Percentiles rank a stretch among this genome's conserved stretches.
phyloP scores from a whole-genome alignment of 2,888 invertebrate genomes.

The Hypselothyrea guttata region DNA sequence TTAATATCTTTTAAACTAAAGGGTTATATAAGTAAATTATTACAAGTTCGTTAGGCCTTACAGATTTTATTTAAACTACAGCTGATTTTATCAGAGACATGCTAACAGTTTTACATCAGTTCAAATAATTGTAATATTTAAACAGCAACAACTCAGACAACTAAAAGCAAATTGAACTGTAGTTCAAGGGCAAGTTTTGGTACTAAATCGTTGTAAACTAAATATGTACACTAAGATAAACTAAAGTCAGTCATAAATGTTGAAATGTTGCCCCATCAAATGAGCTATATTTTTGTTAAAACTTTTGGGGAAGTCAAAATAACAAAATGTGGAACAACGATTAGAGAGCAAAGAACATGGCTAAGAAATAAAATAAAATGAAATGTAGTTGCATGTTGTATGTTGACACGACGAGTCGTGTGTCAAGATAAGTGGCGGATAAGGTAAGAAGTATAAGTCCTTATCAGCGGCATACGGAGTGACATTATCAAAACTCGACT shows the following conservation, averaged over 20 bases:
- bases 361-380: conserved; percentile 23
- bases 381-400: conserved; percentile 3
- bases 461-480: conserved; percentile 50
- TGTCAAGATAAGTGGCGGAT: conserved; percentile 56
- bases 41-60: too few relatives aligned
- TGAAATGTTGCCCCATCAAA: conserved; percentile 25
- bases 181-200: conserved; percentile 55
- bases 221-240: conserved; percentile 26
- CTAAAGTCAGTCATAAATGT: conserved; percentile 37
- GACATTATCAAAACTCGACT: conserved; percentile 69
- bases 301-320: too few relatives aligned
- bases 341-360: conserved; percentile 4
- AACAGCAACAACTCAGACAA: conserved; percentile 20
- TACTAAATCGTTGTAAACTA: conserved; percentile 22
- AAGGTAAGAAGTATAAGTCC: conserved; percentile 32
- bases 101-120: conserved; percentile 50
- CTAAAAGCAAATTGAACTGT: conserved; percentile 48
- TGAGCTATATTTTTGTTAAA: too few relatives aligned
- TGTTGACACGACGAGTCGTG: conserved; percentile 24
- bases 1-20: too few relatives aligned
- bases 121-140: conserved; percentile 31
- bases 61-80: conserved; percentile 4
- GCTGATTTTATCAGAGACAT: conserved; percentile 17
- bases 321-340: neutral
- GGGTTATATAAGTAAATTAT: too few relatives aligned